Evolutionary conservation across 2,113 vertebrate genomes (phyloP).

Genomic region (Gyps fulvus): DNA sequence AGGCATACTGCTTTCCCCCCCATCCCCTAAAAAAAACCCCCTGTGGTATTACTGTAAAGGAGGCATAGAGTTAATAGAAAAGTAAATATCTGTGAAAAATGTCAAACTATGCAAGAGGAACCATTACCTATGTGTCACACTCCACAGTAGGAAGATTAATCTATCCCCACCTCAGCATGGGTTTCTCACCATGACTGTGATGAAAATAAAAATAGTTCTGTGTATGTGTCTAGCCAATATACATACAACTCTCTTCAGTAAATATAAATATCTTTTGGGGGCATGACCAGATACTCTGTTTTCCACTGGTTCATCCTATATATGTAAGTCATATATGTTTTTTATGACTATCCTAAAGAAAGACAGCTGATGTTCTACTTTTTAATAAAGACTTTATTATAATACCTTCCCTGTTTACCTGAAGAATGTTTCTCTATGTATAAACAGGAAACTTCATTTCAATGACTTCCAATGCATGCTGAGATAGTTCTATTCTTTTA

Average conservation of each 20-base stretch:
- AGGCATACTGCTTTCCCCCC: not conserved
- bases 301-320: not conserved
- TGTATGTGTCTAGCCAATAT: not conserved
- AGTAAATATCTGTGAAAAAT: not conserved
- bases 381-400: not conserved
- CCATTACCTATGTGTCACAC: not conserved
- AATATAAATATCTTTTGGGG: not conserved
- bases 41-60: not conserved
- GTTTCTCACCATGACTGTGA: not conserved
- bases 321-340: not conserved
- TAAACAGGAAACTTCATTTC: not conserved
- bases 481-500: not conserved
- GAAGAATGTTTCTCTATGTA: not conserved
- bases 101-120: not conserved
- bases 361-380: not conserved
- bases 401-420: not conserved
- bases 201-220: not conserved
- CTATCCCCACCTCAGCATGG: not conserved
- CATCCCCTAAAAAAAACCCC: not conserved
- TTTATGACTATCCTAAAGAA: not conserved
- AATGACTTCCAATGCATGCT: not conserved
- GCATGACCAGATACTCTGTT: not conserved
- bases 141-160: not conserved
- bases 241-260: not conserved
- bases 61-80: not conserved